Percentiles rank a stretch among this genome's conserved stretches.
These are phyloP conservation scores for Chrysaora quinquecirrha DNA, from an alignment of 30 jellyfish, hydroid and myxozoan species.

Conservation along the genomic window DNA sequence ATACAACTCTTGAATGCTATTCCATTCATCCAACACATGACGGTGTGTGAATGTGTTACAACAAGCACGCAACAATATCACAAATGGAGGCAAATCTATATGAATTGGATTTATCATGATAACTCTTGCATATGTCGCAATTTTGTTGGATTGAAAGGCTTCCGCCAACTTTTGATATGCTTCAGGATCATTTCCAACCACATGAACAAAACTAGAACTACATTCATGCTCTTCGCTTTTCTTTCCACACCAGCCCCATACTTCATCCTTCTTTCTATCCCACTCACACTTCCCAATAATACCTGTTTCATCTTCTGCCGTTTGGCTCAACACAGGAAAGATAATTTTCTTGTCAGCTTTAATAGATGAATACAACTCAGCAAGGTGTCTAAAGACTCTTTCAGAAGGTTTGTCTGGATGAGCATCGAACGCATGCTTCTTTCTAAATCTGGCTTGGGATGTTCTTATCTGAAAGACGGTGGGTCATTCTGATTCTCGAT, in stretches of 20 bases:
- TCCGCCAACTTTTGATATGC: conserved; percentile 21
- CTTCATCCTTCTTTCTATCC: too few species aligned
- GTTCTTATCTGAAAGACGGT: too few species aligned
- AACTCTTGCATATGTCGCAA: conserved; percentile 18
- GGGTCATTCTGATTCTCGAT: too few species aligned
- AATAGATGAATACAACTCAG: conserved; percentile 1
- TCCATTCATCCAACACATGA: neutral
- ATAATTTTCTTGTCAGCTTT: neutral
- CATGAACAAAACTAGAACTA: neutral
- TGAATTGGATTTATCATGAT: conserved; percentile 39
- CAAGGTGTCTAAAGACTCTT: conserved; percentile 17
- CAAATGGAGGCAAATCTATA: conserved; percentile 19
- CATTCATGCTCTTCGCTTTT: conserved; percentile 18
- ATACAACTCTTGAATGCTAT: neutral
- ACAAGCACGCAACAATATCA: neutral
- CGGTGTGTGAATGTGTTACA: conserved; percentile 1
- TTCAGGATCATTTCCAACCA: conserved; percentile 20
- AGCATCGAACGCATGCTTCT: too few species aligned
- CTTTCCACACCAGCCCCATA: conserved; percentile 52
- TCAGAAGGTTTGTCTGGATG: conserved; percentile 30
- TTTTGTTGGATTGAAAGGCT: conserved; percentile 15
- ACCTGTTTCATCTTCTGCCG: conserved; percentile 7
- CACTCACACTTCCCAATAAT: conserved; percentile 9
- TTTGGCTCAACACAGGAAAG: conserved; percentile 11
- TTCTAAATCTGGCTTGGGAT: too few species aligned